Conservation (phyloP, 2,888 invertebrate species). For the Patella caerulea region DNA sequence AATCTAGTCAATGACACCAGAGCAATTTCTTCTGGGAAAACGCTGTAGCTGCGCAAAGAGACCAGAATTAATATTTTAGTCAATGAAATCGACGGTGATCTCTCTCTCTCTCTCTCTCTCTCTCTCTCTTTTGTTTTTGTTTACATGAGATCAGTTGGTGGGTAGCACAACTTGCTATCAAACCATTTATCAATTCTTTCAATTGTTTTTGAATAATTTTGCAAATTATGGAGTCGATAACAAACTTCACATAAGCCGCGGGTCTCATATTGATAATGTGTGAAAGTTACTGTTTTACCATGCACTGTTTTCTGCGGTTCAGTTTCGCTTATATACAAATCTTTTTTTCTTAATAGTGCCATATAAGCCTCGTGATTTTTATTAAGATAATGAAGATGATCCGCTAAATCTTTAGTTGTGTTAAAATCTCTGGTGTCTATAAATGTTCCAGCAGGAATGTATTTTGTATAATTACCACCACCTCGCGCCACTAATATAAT, state of each 20-base stretch:
- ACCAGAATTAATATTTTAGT: too few relatives aligned
- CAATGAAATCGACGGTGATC: too few relatives aligned
- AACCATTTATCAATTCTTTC: conserved; percentile 2
- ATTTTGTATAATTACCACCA: conserved; percentile 3
- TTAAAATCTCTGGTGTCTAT: not conserved
- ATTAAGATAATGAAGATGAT: not conserved
- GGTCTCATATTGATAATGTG: not conserved
- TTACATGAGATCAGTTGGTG: too few relatives aligned
- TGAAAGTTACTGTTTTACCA: not conserved
- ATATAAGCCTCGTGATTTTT: not conserved
- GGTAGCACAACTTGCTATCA: not conserved
- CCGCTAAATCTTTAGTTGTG: not conserved
- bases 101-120: too few relatives aligned
- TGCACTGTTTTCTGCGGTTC: not conserved
- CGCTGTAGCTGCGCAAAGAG: too few relatives aligned
- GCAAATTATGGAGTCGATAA: not conserved
- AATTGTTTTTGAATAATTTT: conserved; percentile 6
- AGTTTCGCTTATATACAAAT: not conserved
- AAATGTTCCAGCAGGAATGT: not conserved
- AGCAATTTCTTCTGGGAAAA: too few relatives aligned
- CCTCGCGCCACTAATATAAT: not conserved
- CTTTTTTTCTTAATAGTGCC: not conserved
- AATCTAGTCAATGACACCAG: too few relatives aligned
- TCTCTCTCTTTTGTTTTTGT: too few relatives aligned
- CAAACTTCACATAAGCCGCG: not conserved